Conservation (phyloP, 2,888 invertebrate species). For the Dynastes maya region DNA sequence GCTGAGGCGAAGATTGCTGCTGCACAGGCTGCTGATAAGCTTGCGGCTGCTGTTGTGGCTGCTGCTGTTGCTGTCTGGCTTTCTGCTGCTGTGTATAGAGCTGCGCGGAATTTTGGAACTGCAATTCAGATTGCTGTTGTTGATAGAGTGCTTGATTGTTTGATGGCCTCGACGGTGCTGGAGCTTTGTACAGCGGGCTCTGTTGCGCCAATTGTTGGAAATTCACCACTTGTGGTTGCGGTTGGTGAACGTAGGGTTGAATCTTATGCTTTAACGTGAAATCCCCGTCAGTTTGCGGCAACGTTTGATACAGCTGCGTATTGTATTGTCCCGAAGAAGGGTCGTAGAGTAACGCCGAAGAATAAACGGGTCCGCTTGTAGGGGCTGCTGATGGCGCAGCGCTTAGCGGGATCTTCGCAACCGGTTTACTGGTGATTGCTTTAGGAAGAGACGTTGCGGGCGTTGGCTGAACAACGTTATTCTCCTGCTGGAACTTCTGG, state of each 20-base stretch:
- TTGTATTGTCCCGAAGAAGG: slow-evolving; percentile 85
- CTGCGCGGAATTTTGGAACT: slow-evolving; percentile 74
- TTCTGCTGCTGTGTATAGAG: slow-evolving; percentile 70
- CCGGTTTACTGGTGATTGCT: slow-evolving; percentile 67
- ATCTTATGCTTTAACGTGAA: slow-evolving; percentile 82
- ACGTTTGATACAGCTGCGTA: slow-evolving; percentile 82
- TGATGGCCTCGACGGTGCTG: slow-evolving; percentile 62
- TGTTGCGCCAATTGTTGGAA: slow-evolving; percentile 75
- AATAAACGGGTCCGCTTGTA: slow-evolving; percentile 78
- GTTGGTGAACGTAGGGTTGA: slow-evolving; percentile 81
- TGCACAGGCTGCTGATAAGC: slow-evolving; percentile 56
- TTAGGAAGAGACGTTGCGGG: slow-evolving; percentile 67
- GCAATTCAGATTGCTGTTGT: slow-evolving; percentile 78
- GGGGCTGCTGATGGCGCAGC: slow-evolving; percentile 24
- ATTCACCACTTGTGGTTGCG: slow-evolving; percentile 71
- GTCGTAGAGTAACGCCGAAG: slow-evolving; percentile 85
- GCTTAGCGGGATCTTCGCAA: background rate
- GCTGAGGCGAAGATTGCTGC: slow-evolving; percentile 65
- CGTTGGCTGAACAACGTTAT: slow-evolving; percentile 74
- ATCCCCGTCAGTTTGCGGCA: slow-evolving; percentile 83
- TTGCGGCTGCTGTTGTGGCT: slow-evolving; percentile 67
- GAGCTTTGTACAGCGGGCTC: slow-evolving; percentile 72
- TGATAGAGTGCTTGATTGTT: slow-evolving; percentile 69
- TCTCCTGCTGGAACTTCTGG: slow-evolving; percentile 81
- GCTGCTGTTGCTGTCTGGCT: slow-evolving; percentile 68